A percentile compares a stretch with the other conserved stretches of the same genome.
Evolutionary conservation across 2,888 invertebrate species (phyloP).

Genomic region (Drepana falcataria): DNA sequence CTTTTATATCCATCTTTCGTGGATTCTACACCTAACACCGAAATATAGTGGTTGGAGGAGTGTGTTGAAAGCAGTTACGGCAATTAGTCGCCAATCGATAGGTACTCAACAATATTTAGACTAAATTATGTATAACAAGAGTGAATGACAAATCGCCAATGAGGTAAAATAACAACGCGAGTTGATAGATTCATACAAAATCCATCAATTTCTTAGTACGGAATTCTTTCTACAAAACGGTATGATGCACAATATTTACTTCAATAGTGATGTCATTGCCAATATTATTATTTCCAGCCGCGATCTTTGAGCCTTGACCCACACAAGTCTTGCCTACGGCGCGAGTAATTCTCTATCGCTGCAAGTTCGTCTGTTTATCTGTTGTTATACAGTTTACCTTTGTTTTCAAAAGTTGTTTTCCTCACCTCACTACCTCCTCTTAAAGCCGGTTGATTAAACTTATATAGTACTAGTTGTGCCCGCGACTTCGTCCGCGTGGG

Average conservation of each 20-base stretch:
- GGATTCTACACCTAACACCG: no score
- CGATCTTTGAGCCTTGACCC: background rate
- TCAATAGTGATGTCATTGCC: background rate
- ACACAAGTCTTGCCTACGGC: background rate
- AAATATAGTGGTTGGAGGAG: no score
- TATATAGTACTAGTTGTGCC: no score
- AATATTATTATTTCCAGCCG: background rate
- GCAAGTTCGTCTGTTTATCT: no score
- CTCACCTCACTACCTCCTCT: no score
- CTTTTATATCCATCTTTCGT: background rate
- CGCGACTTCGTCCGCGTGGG: no score
- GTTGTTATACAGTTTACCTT: no score
- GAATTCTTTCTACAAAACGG: background rate
- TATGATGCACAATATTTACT: background rate
- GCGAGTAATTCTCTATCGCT: background rate
- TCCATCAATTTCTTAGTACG: background rate
- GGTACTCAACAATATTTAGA: no score
- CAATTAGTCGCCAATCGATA: no score
- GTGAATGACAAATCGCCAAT: background rate
- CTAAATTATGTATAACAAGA: background rate
- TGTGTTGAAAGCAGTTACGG: no score
- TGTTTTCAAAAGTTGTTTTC: no score
- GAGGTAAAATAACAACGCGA: background rate
- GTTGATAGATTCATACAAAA: background rate
- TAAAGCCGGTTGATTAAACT: no score